Evolutionary conservation across 2,888 invertebrate species (phyloP), one percentile per base, ranked within the genome.

Genomic region (Lasioglossum morio): DNA sequence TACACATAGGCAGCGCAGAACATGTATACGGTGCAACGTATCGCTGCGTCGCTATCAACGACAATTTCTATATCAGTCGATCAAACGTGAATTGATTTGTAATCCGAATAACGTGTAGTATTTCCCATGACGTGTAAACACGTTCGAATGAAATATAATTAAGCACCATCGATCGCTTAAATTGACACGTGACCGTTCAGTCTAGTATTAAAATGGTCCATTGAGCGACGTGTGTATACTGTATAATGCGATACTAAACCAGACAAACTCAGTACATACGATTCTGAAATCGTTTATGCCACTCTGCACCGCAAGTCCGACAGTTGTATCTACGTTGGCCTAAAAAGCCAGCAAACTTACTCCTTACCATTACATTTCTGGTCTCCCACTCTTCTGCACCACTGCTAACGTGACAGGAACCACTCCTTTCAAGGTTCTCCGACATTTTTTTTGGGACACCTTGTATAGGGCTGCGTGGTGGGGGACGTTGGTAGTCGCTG

Each of bases 1-100:
- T 43, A 37, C 69, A 69, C 69, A 69, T 69, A 69, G 69, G 40
- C 23, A 69, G n/a, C 34, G 69, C 40, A 69, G 23, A 34, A 66
- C 66, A 66, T 66, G 16, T 30, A 34, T 34, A 34, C 34, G 34
- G 34, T 66, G 34, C 8, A 66, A 66, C 34, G 66, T 10, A 19
- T 66, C 34, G 34, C 37, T 16, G 66, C 69, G 23, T 69, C 34
- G 34, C 69, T 37, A 37, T 23, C 34, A 23, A 37, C 34, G 69
- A 40, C 10, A 66, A 66, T 63, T 16, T 30, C 34, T 34, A 69
- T 23, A 69, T 37, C 66, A 69, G 34, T n/a, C 37, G 69, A 40
- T 37, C 69, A n/a, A 40, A 40, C 66, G 23, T 23, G 34, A 40
- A 69, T 69, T 37, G 10, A 69, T 69, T 37, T 69, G 37, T 69